Base-by-base conservation (phyloP, 2,113 vertebrate species). In the Chloropsis cyanopogon region DNA sequence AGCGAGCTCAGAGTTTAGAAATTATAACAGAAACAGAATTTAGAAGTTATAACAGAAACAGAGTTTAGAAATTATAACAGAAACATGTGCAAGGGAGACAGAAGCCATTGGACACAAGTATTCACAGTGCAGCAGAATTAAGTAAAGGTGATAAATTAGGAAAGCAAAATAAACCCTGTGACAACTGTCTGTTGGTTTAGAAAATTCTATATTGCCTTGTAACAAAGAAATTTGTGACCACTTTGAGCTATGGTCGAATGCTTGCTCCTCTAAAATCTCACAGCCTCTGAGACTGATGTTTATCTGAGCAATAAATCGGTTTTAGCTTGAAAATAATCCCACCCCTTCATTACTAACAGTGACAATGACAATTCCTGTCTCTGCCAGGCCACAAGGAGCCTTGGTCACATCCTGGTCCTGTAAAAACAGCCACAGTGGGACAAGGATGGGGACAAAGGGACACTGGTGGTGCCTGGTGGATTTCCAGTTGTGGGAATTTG, bases 391-490 rank as follows among this genome's bases (percentile, higher is more conserved):
- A 7, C 0, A 0, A 6, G 83, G n/a, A 73, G 54, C 44, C 61
- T 14, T 5, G 25, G 2, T 31, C 68, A 4, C 47, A 24, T 8
- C 37, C 80, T 28, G 56, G 18, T 31, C 18, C 42, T 60, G 12
- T 19, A 14, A 11, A 37, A 52, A 6, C 1, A 8, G 12, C 10
- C 3, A 0, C 85, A n/a, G n/a, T 4, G n/a, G 42, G 81, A 22
- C 29, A 6, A 2, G 42, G 42, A 0, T 37, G 44, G 70, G 53
- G 24, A 57, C 6, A 16, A 29, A 17, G 35, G 50, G 56, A 50
- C 28, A 3, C 52, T 50, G 82, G 4, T 14, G 47, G 12, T 42
- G 59, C 11, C 64, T 1, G 15, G 10, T 69, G 60, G 14, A 21
- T 64, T 44, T 50, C 1, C 5, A 12, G 25, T 44, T 12, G 15